Evolutionary conservation across 2,113 vertebrate genomes (phyloP).

Genomic region (Phylloscopus whistleri): DNA sequence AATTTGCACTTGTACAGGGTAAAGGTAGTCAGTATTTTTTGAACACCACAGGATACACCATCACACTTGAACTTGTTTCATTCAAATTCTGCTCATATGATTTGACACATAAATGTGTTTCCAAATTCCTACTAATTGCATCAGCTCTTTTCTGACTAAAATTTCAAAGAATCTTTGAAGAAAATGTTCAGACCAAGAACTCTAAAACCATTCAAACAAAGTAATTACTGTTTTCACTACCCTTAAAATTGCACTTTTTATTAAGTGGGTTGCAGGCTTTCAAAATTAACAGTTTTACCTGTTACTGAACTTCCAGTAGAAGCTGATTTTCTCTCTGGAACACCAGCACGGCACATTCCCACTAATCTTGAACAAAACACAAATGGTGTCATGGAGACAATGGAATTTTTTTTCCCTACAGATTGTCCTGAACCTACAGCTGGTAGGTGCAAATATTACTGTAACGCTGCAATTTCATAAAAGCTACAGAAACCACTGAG

Average conservation of each 20-base stretch:
- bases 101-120: background rate
- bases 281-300: background rate
- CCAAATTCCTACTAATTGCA: background rate
- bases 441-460: background rate
- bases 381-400: background rate
- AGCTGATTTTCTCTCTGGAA: background rate
- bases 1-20: slow-evolving; percentile 4
- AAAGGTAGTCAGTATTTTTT: slow-evolving; percentile 25
- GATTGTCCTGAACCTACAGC: background rate
- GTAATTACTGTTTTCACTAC: slow-evolving; percentile 1
- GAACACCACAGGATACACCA: background rate
- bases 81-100: background rate
- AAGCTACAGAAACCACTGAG: background rate
- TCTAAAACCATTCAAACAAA: background rate
- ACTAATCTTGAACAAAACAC: background rate
- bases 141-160: background rate
- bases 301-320: background rate
- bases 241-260: background rate
- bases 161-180: background rate
- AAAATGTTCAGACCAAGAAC: background rate
- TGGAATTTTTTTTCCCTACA: background rate
- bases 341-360: background rate
- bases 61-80: background rate
- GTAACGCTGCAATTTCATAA: background rate
- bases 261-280: background rate